Conservation (phyloP, 2,888 invertebrate species). For the Anoplius nigerrimus region DNA sequence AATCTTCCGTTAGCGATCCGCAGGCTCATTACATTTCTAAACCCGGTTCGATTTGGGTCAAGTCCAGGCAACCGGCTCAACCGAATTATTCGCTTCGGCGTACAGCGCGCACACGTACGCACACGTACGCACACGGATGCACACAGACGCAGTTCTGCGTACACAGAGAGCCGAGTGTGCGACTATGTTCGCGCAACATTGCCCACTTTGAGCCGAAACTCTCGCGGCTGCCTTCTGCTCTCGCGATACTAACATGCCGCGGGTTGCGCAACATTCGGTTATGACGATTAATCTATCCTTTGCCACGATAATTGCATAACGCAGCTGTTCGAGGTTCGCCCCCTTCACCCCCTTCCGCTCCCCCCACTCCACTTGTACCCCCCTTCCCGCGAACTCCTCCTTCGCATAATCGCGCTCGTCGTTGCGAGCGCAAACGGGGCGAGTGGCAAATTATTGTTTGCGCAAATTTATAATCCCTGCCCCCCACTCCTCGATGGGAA, state of each 20-base stretch:
- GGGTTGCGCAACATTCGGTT: conserved; percentile 50
- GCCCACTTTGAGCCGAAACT: no score
- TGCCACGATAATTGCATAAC: conserved; percentile 51
- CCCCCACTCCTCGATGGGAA: conserved; percentile 13
- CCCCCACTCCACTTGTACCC: background rate
- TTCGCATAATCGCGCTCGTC: conserved; percentile 15
- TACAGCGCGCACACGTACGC: no score
- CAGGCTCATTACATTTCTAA: no score
- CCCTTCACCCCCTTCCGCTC: background rate
- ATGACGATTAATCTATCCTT: conserved; percentile 56
- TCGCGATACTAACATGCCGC: background rate
- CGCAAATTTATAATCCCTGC: conserved; percentile 39
- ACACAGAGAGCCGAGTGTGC: no score
- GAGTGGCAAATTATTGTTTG: conserved; percentile 39
- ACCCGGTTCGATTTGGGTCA: no score
- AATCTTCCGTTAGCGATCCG: no score
- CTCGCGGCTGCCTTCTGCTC: no score
- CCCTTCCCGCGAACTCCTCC: conserved; percentile 9
- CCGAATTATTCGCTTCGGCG: no score
- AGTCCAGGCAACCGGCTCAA: no score
- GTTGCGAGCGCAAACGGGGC: conserved; percentile 34
- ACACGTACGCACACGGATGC: no score
- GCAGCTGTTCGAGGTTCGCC: conserved; percentile 37
- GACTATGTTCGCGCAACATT: no score
- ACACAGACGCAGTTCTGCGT: no score